Evolutionary conservation across 2,113 vertebrate species (phyloP), one percentile per base, ranked within the genome.

Genomic region (Petaurus breviceps): DNA sequence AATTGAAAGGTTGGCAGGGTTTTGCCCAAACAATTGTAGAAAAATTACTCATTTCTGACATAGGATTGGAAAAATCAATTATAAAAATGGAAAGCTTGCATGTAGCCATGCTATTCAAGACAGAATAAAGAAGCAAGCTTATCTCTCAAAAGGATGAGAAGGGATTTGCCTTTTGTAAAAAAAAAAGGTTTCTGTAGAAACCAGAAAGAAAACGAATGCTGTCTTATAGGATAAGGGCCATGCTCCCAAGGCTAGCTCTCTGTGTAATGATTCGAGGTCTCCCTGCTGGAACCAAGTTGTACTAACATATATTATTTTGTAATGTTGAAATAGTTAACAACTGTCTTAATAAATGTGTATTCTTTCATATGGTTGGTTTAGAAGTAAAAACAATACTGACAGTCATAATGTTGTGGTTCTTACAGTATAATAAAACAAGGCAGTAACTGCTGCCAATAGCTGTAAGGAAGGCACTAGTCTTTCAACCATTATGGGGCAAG

Each of bases 1-100:
- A 96, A 95, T 25, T 89, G 49, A 91, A 37, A 95, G 8, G n/a
- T 46, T 50, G 90, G 51, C 31, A 26, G 25, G 11, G 93, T 43
- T 95, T 77, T 95, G 91, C 0, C 51, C 52, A 96, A 90, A 92
- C 8, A 89, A 31, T 50, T 92, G 26, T 68, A 55, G 31, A 95
- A 95, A 96, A 94, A 96, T 91, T 54, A 92, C 11, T 51, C 0
- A 93, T 51, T 94, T 97, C 5, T 96, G 90, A 68, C 51, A 43
- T 25, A 7, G 28, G 55, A 31, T 49, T 93, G 47, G 84, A 95
- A n/a, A 94, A 49, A 94, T 28, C 11, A 55, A 57, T n/a, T 93
- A 8, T 51, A 92, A 90, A 96, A 9, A 49, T 24, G n/a, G 14
- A 43, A 61, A 77, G 0, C 54, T 92, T 51, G 12, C 26, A 47